Conservation (phyloP, 2,113 vertebrate species). For the Amblyornis subalaris region DNA sequence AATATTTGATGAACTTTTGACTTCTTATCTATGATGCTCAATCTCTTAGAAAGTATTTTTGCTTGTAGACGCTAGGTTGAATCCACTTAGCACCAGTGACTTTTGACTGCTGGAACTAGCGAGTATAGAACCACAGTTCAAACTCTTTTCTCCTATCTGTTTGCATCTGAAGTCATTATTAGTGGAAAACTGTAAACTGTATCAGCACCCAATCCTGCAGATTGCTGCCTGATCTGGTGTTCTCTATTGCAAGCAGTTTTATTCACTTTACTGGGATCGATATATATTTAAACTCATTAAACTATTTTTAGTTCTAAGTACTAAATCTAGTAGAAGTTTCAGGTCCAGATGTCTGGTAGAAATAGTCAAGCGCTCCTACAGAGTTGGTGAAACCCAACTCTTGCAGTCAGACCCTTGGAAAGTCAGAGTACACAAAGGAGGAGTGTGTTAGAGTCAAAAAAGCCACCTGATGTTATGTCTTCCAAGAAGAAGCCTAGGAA, state of each 20-base stretch:
- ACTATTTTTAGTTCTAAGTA: not conserved
- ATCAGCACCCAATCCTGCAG: not conserved
- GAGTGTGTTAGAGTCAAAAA: not conserved
- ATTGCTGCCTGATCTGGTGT: not conserved
- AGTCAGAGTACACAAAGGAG: not conserved
- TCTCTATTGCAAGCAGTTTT: not conserved
- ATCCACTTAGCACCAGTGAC: not conserved
- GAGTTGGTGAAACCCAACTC: not conserved
- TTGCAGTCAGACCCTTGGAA: not conserved
- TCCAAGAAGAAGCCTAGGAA: not conserved
- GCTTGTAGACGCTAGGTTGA: not conserved
- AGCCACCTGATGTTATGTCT: rapidly evolving
- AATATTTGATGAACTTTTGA: not conserved
- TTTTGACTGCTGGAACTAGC: not conserved
- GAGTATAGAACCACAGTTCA: not conserved
- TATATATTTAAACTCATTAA: not conserved
- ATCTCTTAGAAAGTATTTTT: not conserved
- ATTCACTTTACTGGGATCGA: not conserved
- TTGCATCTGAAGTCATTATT: not conserved
- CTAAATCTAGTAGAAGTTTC: not conserved
- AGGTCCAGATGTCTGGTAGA: not conserved
- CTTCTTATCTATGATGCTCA: not conserved
- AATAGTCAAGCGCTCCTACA: not conserved
- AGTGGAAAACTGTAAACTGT: not conserved
- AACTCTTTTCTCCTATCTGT: not conserved